Percentiles rank a stretch among this genome's conserved stretches.
Conservation (phyloP, 2,888 invertebrate genomes). For the Mellilla xanthometata region DNA sequence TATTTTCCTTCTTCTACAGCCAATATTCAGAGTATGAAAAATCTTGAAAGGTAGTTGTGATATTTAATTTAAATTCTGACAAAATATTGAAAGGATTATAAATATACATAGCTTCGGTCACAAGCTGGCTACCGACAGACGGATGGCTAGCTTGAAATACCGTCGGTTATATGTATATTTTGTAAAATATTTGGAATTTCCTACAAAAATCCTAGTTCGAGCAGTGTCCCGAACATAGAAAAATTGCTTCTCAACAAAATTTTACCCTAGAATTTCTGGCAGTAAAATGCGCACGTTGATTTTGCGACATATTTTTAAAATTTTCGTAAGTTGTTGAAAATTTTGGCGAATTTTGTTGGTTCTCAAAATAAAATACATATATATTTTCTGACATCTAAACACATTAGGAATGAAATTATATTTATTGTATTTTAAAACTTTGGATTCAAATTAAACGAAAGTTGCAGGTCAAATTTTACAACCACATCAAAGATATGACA, state of each 20-base stretch:
- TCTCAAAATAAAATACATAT: too few species aligned
- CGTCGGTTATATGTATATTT: constrained; percentile 43
- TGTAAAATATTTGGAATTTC: constrained; percentile 38
- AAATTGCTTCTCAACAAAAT: constrained; percentile 9
- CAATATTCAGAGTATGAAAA: constrained; percentile 1
- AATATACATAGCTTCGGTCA: constrained; percentile 35
- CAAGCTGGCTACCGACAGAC: constrained; percentile 40
- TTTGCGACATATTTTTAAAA: constrained; percentile 1
- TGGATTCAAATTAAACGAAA: too few species aligned
- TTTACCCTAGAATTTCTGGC: not conserved
- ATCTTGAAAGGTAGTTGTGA: constrained; percentile 13
- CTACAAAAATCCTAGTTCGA: constrained; percentile 33
- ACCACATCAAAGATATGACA: too few species aligned
- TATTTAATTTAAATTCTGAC: constrained; percentile 42
- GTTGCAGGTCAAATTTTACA: too few species aligned
- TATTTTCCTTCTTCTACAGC: not conserved
- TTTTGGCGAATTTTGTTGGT: too few species aligned
- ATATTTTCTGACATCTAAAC: too few species aligned
- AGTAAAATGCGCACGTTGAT: constrained; percentile 10
- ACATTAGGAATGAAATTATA: too few species aligned
- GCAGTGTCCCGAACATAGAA: constrained; percentile 16
- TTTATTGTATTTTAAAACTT: too few species aligned
- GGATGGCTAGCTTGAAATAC: constrained; percentile 33
- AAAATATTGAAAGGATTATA: constrained; percentile 35
- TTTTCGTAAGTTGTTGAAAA: not conserved